Conservation (phyloP, 2,797 vertebrate species). For the Betta splendens region DNA sequence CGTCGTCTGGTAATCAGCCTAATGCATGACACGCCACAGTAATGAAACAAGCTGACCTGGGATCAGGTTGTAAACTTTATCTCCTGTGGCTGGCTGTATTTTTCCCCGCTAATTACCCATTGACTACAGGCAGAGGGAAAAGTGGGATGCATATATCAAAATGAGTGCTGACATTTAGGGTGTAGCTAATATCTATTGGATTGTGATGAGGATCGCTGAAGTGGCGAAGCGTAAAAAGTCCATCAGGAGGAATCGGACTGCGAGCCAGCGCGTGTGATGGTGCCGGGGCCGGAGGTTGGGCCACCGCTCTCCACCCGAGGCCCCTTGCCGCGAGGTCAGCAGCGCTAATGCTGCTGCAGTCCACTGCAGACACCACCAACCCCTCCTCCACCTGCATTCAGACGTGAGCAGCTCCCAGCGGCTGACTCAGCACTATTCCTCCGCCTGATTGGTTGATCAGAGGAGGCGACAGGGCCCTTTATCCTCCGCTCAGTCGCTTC, state of each 20-base stretch:
- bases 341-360: conserved; percentile 80
- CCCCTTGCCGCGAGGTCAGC: conserved; percentile 63
- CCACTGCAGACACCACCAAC: conserved; percentile 71
- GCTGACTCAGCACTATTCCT: conserved; percentile 89
- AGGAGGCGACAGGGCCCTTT: conserved; percentile 76
- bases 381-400: conserved; percentile 79
- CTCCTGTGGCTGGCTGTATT: conserved; percentile 60
- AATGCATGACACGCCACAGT: conserved; percentile 58
- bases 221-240: conserved; percentile 29
- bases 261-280: neutral
- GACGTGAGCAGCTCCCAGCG: conserved; percentile 81
- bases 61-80: conserved; percentile 73
- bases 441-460: conserved; percentile 83
- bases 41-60: conserved; percentile 69
- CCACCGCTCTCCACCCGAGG: conserved; percentile 43
- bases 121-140: conserved; percentile 23
- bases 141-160: conserved; percentile 29
- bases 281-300: neutral
- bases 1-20: conserved; percentile 68
- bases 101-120: conserved; percentile 57
- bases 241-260: conserved; percentile 13
- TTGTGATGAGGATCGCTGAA: conserved; percentile 20
- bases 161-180: conserved; percentile 11
- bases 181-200: conserved; percentile 22
- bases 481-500: conserved; percentile 49